These are phyloP conservation scores for Pterostichus madidus DNA, from an alignment of 2,888 invertebrate species.

Conservation along the genomic window DNA sequence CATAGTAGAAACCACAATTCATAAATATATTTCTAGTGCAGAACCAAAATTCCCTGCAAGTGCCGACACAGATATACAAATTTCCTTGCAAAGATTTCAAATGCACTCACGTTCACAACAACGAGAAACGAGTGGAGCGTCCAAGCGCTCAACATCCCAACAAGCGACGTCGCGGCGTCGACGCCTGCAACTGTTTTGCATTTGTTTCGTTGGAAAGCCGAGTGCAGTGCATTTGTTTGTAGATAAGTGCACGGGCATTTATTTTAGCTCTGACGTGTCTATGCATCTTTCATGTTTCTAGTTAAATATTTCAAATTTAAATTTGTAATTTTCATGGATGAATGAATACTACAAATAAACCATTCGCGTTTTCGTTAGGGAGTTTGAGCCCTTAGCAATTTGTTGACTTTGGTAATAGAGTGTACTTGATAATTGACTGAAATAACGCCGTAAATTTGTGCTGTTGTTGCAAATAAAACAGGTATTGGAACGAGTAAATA, in stretches of 20 bases:
- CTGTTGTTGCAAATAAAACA: not conserved
- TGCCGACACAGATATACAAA: constrained; percentile 21
- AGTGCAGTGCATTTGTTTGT: constrained; percentile 34
- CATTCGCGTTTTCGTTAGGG: not conserved
- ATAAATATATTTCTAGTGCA: constrained; percentile 12
- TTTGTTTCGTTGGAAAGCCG: constrained; percentile 25
- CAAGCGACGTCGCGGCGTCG: not conserved
- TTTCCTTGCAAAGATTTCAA: constrained; percentile 35
- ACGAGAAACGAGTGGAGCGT: no score
- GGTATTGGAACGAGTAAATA: not conserved
- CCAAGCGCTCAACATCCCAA: not conserved
- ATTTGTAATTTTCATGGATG: constrained; percentile 45
- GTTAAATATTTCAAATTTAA: constrained; percentile 47
- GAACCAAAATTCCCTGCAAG: constrained; percentile 26
- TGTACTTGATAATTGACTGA: not conserved
- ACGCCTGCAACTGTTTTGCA: constrained; percentile 41
- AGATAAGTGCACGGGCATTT: constrained; percentile 46
- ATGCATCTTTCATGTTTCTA: constrained; percentile 45
- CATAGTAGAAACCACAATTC: not conserved
- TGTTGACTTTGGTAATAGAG: constrained; percentile 7
- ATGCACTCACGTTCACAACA: constrained; percentile 3
- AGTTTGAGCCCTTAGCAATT: constrained; percentile 13
- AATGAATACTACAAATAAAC: not conserved
- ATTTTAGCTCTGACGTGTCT: constrained; percentile 39
- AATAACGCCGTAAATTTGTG: not conserved